phyloP scores from a whole-genome alignment of 2,797 vertebrate species.

The Accipiter fasciatus region DNA sequence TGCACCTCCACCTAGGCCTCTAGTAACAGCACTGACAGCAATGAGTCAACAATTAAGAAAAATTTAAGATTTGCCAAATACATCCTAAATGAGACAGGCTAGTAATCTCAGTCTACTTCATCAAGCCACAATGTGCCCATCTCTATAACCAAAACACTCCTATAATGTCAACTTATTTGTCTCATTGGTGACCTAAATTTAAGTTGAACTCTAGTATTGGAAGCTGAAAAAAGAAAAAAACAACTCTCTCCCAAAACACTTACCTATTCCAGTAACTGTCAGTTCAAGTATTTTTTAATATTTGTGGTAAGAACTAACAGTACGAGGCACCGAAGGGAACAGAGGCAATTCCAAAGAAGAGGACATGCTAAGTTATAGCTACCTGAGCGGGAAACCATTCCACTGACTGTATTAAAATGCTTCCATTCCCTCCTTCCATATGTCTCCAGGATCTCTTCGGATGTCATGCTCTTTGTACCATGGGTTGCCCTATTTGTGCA shows the following conservation, averaged over 20 bases:
- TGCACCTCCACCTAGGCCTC: background rate
- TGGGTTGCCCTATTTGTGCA: slow-evolving; percentile 83
- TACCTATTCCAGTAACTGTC: background rate
- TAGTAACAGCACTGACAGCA: background rate
- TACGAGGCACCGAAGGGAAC: background rate
- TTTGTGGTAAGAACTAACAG: background rate
- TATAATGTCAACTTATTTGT: background rate
- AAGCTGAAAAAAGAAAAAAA: background rate
- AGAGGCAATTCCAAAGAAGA: background rate
- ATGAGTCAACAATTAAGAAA: background rate
- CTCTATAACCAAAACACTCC: background rate
- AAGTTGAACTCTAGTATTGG: background rate
- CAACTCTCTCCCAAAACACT: background rate
- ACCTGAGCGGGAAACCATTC: slow-evolving; percentile 89
- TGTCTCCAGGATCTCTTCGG: slow-evolving; percentile 81
- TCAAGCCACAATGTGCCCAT: background rate
- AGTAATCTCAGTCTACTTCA: background rate
- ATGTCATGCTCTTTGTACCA: slow-evolving; percentile 84
- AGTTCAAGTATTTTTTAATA: background rate
- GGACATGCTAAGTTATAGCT: background rate
- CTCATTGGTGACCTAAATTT: background rate
- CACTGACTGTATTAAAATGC: slow-evolving; percentile 85
- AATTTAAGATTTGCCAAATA: background rate
- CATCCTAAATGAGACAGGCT: background rate
- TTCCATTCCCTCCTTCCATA: slow-evolving; percentile 90